Evolutionary conservation across 2,888 invertebrate species (phyloP), one percentile per base, ranked within the genome.

Genomic region (Tenthredo notha): DNA sequence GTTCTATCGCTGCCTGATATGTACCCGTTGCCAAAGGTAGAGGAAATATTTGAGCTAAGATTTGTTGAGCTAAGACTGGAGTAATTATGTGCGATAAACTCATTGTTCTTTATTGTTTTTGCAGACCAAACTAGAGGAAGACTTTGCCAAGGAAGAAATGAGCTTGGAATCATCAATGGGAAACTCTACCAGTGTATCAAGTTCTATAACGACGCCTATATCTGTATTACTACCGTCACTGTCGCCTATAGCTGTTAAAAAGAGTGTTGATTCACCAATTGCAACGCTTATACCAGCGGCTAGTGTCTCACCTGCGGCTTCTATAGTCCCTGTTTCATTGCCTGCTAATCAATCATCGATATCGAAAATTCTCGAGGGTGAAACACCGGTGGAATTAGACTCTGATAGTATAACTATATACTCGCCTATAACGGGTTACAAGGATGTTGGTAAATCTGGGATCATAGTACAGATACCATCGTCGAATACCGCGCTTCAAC

Each of bases 11-110:
- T 93, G 87, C 93, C 93, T 58, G 93, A 93, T 85, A 92, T 92
- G 61, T 93, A 93, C 86, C 93, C 93, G 89, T 90, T 93, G 91
- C 93, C 93, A 88, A 92, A 93, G 92, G 93, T 93, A 90, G 87
- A 80, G 33, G 37, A 9, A 21, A 29, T 18, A 33, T 29, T 67
- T 33, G n/a, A 37, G 29, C 25, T 25, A n/a, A 12, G 21, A 85
- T 37, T 12, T 50, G 33, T 21, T 18, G n/a, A n/a, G n/a, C n/a
- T n/a, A 33, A 33, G n/a, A 12, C 33, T n/a, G 12, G 4, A n/a
- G 75, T 29, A 18, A 29, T 4, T 25, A 10, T 43, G 15, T 7
- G 47, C 40, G 6, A 21, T 29, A 75, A 18, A 33, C n/a, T 54
- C n/a, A 5, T 25, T 10, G 77, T n/a, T 84, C 80, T 88, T 70